These are phyloP conservation scores for Drosophila ogumai DNA, from an alignment of 1,140 invertebrate genomes.

Conservation along the genomic window DNA sequence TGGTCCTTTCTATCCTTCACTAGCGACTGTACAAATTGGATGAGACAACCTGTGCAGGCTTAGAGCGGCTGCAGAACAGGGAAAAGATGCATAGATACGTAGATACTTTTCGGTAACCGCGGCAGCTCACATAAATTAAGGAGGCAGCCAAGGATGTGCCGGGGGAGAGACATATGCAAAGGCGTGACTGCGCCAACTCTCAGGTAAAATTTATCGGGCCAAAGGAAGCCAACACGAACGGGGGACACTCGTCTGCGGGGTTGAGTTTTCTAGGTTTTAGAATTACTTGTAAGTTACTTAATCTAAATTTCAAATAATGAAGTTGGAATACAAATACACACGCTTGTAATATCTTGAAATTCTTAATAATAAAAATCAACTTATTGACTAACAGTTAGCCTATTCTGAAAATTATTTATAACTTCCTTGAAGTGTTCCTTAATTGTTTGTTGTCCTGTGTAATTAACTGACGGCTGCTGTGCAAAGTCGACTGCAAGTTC, in stretches of 20 bases:
- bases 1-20: slow-evolving; percentile 16
- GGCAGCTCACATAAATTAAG: slow-evolving; percentile 61
- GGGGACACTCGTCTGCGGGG: slow-evolving; percentile 37
- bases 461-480: slow-evolving; percentile 51
- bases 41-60: slow-evolving; percentile 43
- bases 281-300: background rate
- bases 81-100: slow-evolving; percentile 45
- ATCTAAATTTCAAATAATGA: background rate
- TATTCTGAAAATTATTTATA: background rate
- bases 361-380: no score
- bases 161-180: slow-evolving; percentile 69
- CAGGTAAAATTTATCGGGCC: slow-evolving; percentile 72
- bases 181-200: slow-evolving; percentile 66
- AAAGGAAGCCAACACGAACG: slow-evolving; percentile 37
- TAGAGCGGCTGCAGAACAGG: background rate
- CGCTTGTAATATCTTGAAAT: no score
- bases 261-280: no score
- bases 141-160: slow-evolving; percentile 15
- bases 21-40: slow-evolving; percentile 52
- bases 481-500: slow-evolving; percentile 62
- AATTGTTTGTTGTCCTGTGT: slow-evolving; percentile 42
- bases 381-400: no score
- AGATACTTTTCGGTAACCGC: slow-evolving; percentile 20
- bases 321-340: no score
- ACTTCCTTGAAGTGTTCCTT: background rate